Evolutionary conservation across 1,140 invertebrate species (phyloP), one percentile per base, ranked within the genome.

Genomic region (Metaphire vulgaris): DNA sequence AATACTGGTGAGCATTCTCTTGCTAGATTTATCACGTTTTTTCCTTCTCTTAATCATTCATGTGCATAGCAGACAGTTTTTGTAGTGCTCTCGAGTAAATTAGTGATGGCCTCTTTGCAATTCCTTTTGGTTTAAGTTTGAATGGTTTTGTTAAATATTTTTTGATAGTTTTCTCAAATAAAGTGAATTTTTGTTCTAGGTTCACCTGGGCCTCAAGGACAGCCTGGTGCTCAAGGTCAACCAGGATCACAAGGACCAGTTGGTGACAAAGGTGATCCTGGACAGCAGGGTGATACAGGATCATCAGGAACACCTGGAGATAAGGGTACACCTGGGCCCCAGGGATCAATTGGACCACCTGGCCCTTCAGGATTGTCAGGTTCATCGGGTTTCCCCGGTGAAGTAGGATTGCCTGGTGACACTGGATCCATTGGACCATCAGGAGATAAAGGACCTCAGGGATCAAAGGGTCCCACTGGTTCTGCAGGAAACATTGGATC

Each of bases 241-340:
- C 69, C 67, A 72, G 87, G 87, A 29, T 71, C 65, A 1, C 70
- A 75, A 76, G 76, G 78, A 34, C 28, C 82, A 26, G 82, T 80
- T 74, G 85, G 85, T 30, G 81, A 82, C 26, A 81, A 33, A 83
- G 86, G 77, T 81, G 81, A 79, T 78, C 64, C 74, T 70, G 79
- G 79, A 26, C 77, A 78, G 56, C 1, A n/a, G 30, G 73, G 73
- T 69, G 29, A 66, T 6, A n/a, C 30, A 30, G 73, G 73, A 14
- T 41, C 28, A 33, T 71, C 77, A 32, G 77, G 79, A 6, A 33
- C 78, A 34, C 80, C 78, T 75, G 85, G 84, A 28, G 79, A 76
- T 14, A 16, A 12, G 77, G 82, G 82, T 70, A 14, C 69, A 33
- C 74, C 80, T 33, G 83, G 83, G 33, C 79, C 80, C 33, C 76